Percentiles rank a stretch among this genome's conserved stretches.
Evolutionary conservation across 2,888 invertebrate genomes (phyloP).

Genomic region (Plebejus anna): DNA sequence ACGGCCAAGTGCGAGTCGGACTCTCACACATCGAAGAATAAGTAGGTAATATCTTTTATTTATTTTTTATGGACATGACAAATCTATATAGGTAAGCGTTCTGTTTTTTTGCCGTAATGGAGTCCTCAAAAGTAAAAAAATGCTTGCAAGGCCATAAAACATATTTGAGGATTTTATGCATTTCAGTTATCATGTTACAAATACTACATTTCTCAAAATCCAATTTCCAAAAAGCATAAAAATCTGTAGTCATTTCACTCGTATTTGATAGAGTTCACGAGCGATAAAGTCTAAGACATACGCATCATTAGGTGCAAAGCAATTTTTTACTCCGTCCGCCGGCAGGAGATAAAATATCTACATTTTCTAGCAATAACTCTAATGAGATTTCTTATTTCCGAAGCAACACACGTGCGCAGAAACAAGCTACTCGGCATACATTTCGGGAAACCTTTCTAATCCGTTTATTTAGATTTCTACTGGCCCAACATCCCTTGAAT

Average conservation of each 20-base stretch:
- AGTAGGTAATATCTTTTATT: no score
- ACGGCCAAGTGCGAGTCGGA: no score
- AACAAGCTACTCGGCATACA: constrained; percentile 41
- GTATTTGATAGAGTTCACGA: not conserved
- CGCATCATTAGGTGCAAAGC: constrained; percentile 21
- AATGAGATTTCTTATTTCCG: constrained; percentile 40
- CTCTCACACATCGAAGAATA: no score
- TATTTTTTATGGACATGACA: no score
- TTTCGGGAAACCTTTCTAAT: constrained; percentile 41
- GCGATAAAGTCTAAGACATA: constrained; percentile 16
- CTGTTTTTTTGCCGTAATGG: no score
- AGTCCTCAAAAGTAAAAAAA: no score
- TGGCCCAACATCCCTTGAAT: constrained; percentile 39
- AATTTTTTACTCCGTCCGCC: constrained; percentile 13
- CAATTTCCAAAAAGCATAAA: not conserved
- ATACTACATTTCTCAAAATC: no score
- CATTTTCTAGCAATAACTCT: constrained; percentile 29
- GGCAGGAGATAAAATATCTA: constrained; percentile 25
- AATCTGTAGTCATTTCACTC: not conserved
- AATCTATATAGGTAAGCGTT: no score
- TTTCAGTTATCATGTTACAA: no score
- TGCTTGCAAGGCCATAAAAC: no score
- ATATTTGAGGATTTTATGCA: no score
- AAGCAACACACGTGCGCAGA: constrained; percentile 40
- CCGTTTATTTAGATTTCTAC: constrained; percentile 44